These are phyloP conservation scores for Eriosoma lanigerum DNA, from an alignment of 1,140 invertebrate species.

Conservation along the genomic window DNA sequence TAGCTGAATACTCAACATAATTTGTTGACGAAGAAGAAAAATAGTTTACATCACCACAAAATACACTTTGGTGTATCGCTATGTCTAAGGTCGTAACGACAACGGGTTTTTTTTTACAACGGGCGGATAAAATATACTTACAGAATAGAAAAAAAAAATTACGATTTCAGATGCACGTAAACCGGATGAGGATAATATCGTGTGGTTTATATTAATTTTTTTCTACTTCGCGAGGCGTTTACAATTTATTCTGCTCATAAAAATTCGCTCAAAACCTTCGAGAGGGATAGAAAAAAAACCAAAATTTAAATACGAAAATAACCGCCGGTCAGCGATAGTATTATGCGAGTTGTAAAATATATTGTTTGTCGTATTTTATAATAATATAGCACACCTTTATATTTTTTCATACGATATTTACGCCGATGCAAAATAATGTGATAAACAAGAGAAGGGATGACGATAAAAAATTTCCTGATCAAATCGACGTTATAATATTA, in stretches of 20 bases:
- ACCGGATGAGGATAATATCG: no score
- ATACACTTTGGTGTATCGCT: no score
- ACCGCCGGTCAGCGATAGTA: neutral
- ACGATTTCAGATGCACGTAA: no score
- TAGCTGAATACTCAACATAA: no score
- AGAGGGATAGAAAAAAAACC: neutral
- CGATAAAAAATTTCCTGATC: conserved; percentile 6
- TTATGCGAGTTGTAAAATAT: conserved; percentile 27
- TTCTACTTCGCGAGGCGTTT: neutral
- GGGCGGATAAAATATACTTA: no score
- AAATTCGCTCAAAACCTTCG: conserved; percentile 15
- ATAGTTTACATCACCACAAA: no score
- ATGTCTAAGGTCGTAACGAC: no score
- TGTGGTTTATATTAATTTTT: neutral
- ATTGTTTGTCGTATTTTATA: conserved; percentile 1
- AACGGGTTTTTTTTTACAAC: no score
- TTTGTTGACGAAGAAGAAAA: no score
- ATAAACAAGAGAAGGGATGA: conserved; percentile 10
- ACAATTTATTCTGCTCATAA: conserved; percentile 27
- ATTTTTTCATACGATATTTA: no score
- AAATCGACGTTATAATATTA: conserved; percentile 3
- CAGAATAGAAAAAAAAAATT: no score
- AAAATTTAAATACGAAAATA: neutral
- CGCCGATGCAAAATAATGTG: neutral
- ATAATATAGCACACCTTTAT: no score